Percentiles rank a stretch among this genome's conserved stretches.
phyloP scores from a whole-genome alignment of 2,888 invertebrate genomes.

The Mechanitis mazaeus region DNA sequence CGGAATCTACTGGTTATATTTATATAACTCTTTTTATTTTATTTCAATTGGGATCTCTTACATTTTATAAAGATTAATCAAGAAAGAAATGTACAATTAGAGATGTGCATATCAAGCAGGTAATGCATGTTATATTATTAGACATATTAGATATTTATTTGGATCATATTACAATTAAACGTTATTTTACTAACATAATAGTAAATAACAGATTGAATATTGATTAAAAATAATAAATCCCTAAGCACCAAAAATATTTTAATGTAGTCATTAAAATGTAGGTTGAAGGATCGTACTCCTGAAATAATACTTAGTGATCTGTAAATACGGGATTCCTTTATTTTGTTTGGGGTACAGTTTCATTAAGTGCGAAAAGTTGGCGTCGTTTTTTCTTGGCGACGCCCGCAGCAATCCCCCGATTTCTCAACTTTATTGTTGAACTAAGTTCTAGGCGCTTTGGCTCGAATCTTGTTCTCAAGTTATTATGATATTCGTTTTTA shows the following conservation, averaged over 20 bases:
- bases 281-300: constrained; percentile 50
- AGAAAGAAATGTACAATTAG: no score
- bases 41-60: no score
- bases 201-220: neutral
- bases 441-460: constrained; percentile 52
- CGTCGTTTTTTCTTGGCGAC: constrained; percentile 64
- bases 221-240: constrained; percentile 41
- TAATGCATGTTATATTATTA: no score
- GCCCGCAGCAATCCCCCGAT: constrained; percentile 66
- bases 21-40: neutral
- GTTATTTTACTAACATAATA: no score
- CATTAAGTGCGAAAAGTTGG: constrained; percentile 73
- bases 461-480: constrained; percentile 46
- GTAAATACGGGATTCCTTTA: constrained; percentile 66
- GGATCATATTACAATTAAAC: no score
- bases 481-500: constrained; percentile 46
- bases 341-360: constrained; percentile 71
- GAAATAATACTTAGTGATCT: constrained; percentile 59
- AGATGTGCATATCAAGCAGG: no score
- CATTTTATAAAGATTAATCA: no score
- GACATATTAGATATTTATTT: no score
- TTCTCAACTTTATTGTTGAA: constrained; percentile 70
- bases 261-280: constrained; percentile 51
- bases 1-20: constrained; percentile 29
- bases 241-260: constrained; percentile 47